These are phyloP conservation scores for Macaria liturata DNA, from an alignment of 2,888 invertebrate genomes.

Conservation along the genomic window DNA sequence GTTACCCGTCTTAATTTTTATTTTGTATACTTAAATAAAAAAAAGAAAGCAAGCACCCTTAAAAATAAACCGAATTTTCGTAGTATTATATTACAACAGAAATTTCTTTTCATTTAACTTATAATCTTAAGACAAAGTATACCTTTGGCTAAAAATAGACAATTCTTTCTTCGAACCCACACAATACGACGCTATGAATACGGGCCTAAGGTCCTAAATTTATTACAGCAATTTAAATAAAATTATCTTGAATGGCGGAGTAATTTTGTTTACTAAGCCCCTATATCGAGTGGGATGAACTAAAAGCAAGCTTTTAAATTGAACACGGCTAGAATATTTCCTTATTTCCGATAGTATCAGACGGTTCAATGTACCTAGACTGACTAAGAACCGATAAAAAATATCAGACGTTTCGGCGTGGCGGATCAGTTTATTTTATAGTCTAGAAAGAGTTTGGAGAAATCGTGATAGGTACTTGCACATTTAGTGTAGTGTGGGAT, in stretches of 20 bases:
- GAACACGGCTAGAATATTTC: conserved; percentile 4
- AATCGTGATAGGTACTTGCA: background rate
- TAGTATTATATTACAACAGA: too few relatives aligned
- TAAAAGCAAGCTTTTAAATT: conserved; percentile 8
- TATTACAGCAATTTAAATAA: conserved; percentile 13
- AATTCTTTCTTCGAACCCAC: too few relatives aligned
- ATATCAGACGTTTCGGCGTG: background rate
- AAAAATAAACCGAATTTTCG: too few relatives aligned
- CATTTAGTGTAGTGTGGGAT: too few relatives aligned
- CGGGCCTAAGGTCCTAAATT: conserved; percentile 4
- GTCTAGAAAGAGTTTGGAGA: background rate
- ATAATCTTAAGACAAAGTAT: background rate
- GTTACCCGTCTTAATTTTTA: too few relatives aligned
- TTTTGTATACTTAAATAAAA: too few relatives aligned
- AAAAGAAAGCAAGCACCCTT: too few relatives aligned
- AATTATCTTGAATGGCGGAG: conserved; percentile 11
- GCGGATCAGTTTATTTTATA: too few relatives aligned
- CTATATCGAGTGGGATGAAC: conserved; percentile 7
- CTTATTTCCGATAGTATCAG: conserved; percentile 11
- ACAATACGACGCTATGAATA: background rate
- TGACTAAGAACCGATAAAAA: background rate
- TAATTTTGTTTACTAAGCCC: conserved; percentile 16
- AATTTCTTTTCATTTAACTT: too few relatives aligned
- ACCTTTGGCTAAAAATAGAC: background rate
- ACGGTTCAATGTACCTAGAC: conserved; percentile 7